Evolutionary conservation across 1,140 invertebrate genomes (phyloP).

Genomic region (Scaptodrosophila lebanonensis): DNA sequence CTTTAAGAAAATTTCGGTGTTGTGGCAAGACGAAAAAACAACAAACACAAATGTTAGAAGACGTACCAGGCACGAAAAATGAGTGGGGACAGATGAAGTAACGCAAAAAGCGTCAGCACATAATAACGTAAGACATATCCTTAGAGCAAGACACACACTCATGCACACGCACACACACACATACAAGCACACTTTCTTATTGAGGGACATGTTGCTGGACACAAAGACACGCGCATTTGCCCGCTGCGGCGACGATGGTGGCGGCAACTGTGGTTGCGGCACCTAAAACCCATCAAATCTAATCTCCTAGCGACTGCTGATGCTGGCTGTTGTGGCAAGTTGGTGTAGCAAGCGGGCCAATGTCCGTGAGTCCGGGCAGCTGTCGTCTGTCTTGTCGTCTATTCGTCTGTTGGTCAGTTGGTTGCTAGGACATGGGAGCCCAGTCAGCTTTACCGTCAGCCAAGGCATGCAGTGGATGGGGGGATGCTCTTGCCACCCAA

Average conservation of each 20-base stretch:
- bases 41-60: background rate
- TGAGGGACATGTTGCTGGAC: conserved; percentile 10
- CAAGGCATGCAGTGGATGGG: no score
- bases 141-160: conserved; percentile 11
- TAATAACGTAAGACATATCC: conserved; percentile 48
- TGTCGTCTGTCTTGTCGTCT: no score
- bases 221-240: conserved; percentile 5
- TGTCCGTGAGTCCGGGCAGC: no score
- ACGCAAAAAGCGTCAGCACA: conserved; percentile 24
- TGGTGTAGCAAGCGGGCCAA: no score
- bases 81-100: background rate
- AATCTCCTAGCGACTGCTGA: conserved; percentile 71
- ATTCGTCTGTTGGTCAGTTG: no score
- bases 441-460: no score
- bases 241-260: conserved; percentile 23
- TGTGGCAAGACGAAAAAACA: no score
- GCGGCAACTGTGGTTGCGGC: conserved; percentile 43
- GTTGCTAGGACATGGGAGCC: no score
- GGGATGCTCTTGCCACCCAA: conserved; percentile 4
- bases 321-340: conserved; percentile 26
- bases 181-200: conserved; percentile 11
- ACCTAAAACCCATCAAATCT: conserved; percentile 73
- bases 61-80: conserved; percentile 5
- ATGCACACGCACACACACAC: conserved; percentile 12
- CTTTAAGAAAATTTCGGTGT: no score